Base-by-base conservation (phyloP, 2,113 vertebrate genomes). In the Ctenodactylus gundi region DNA sequence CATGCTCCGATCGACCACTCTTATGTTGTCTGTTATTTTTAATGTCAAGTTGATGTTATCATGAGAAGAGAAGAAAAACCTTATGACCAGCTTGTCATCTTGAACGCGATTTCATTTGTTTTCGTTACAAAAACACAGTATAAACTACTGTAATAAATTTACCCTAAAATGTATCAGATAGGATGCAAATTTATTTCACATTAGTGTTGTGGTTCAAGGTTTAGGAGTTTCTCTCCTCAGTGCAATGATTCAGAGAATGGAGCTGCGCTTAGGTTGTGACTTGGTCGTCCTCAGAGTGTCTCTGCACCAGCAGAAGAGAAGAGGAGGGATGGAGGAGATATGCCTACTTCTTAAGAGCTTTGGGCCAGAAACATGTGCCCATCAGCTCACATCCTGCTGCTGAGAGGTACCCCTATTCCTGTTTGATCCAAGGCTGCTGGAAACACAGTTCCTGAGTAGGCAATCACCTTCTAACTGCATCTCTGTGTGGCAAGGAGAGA, bases 271-370 rank as follows among this genome's bases (percentile, higher is more conserved):
- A 1, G 6, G 20, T 36, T 27, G 49, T 31, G 86, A 10, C 20
- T 34, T 72, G 0, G 5, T 20, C 27, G 23, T 39, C 3, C 11
- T 31, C 2, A 1, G n/a, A 9, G 25, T 9, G 1, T 34, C 20
- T 0, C 60, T 60, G 23, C 11, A 75, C 39, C 44, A 67, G 39
- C 3, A 8, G n/a, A 36, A 90, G 25, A 90, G 29, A 39, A 76
- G 27, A 64, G 58, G 41, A 6, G 29, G 5, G 72, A 21, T 14
- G 6, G 77, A 80, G 29, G 64, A 49, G 65, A 20, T 6, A 31
- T 6, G 18, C 12, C 6, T 29, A 11, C 11, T 76, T 25, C 60
- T 80, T 18, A 27, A 27, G 36, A 67, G 27, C 17, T 11, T 41
- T 27, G 23, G 9, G 34, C 53, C 46, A 36, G 57, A 11, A 60